Base-by-base conservation (phyloP, 2,888 invertebrate species). In the Ommatoiulus sabulosus region DNA sequence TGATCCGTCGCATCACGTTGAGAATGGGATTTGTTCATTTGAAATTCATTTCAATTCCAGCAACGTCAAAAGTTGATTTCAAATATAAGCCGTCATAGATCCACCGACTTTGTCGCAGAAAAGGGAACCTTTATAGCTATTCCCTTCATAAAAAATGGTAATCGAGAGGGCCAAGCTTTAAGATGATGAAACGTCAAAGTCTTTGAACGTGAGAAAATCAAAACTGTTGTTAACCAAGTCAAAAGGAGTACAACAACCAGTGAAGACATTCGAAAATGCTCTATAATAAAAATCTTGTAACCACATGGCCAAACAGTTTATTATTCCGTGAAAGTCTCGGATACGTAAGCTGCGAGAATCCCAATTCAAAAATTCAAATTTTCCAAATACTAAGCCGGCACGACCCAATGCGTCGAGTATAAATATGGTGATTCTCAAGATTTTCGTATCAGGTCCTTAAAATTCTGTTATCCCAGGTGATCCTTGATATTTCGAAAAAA, bases 41-140 rank as follows among this genome's bases (percentile, higher is more conserved):
- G 72, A 24, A 72, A 72, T 72, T 72, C 72, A 72, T 72, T 72
- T 72, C 72, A 72, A 72, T 72, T 72, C 72, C n/a, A n/a, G 24
- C 8, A 72, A 24, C 72, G 72, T 72, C 72, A n/a, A n/a, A 72
- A 72, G 72, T 72, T 72, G 72, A 72, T 72, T 72, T 72, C 72
- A 24, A 24, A 72, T 24, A 72, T 72, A 72, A 72, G 72, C 24
- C 72, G 24, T 24, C 20, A 72, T n/a, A 72, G 24, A n/a, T 57
- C 72, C 72, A n/a, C 7, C 7, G 72, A 72, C 24, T 24, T 72
- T 72, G 24, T 72, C 72, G 10, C 72, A 72, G 24, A 72, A 24
- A 72, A 6, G 63, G n/a, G n/a, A 6, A 7, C 17, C 17, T n/a
- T 63, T 24, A 24, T 24, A 24, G 4, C 72, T 10, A 72, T 72